phyloP scores from a whole-genome alignment of 2,113 vertebrate genomes.

The Lampris megalopsis region DNA sequence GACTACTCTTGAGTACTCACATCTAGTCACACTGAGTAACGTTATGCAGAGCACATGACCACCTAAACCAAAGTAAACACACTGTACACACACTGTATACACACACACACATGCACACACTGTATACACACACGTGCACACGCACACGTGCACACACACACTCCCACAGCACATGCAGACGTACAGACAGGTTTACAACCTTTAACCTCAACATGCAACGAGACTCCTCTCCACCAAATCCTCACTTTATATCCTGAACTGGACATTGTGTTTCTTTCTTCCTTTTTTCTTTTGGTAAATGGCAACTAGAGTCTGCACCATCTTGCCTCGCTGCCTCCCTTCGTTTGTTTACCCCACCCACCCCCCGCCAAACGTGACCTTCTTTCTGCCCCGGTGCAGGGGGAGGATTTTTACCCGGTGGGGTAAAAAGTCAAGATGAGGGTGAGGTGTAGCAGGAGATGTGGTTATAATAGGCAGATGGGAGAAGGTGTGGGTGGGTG shows the following conservation, averaged over 20 bases:
- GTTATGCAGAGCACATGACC: conserved; percentile 9
- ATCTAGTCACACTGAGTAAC: conserved; percentile 15
- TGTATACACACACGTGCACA: background rate
- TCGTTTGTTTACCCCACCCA: conserved; percentile 26
- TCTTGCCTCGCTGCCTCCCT: conserved; percentile 21
- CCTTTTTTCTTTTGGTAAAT: conserved; percentile 63
- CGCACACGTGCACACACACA: background rate
- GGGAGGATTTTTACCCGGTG: background rate
- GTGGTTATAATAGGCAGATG: conserved; percentile 45
- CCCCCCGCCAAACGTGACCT: conserved; percentile 4
- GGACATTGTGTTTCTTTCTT: conserved; percentile 66
- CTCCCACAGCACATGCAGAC: too few relatives aligned
- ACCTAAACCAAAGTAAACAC: conserved; percentile 40
- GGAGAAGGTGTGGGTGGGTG: conserved; percentile 19
- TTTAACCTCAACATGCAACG: conserved; percentile 62
- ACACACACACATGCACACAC: background rate
- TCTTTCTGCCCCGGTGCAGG: conserved; percentile 14
- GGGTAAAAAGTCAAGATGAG: conserved; percentile 14
- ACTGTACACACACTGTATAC: background rate
- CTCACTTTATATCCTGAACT: conserved; percentile 56
- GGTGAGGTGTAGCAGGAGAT: conserved; percentile 35
- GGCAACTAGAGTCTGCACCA: conserved; percentile 49
- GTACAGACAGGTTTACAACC: conserved; percentile 52
- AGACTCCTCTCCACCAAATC: conserved; percentile 50
- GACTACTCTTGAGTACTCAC: conserved; percentile 50